Percentiles rank a stretch among this genome's conserved stretches.
These are phyloP conservation scores for Dioctria linearis DNA, from an alignment of 2,888 invertebrate species.

Conservation along the genomic window DNA sequence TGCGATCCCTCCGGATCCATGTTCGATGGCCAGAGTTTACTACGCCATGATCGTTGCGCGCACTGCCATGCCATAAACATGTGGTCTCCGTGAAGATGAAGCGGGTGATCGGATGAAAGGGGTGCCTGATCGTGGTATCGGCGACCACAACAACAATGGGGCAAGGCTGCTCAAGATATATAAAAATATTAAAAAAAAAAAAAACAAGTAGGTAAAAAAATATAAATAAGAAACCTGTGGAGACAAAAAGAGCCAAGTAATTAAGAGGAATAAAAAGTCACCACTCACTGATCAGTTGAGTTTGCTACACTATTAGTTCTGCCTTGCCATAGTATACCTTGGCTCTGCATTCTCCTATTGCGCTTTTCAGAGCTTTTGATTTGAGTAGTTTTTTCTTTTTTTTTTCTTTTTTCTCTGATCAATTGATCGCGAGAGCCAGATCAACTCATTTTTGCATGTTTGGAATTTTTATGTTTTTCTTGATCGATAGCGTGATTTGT, in stretches of 20 bases:
- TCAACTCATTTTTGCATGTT: slow-evolving; percentile 31
- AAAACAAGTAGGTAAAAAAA: slow-evolving; percentile 2
- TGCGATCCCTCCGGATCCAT: slow-evolving; percentile 19
- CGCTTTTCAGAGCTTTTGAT: not conserved
- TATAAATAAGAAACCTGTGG: not conserved
- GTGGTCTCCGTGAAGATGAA: slow-evolving; percentile 43
- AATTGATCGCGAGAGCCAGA: slow-evolving; percentile 10
- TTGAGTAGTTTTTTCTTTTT: not conserved
- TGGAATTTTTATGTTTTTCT: slow-evolving; percentile 33
- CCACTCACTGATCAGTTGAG: too few species aligned
- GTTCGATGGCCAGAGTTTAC: slow-evolving; percentile 12
- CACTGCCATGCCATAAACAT: slow-evolving; percentile 35
- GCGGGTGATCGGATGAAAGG: slow-evolving; percentile 6
- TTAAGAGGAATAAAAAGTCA: slow-evolving; percentile 20
- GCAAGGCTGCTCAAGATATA: slow-evolving; percentile 30
- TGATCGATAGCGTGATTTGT: slow-evolving; percentile 46
- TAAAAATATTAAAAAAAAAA: slow-evolving; percentile 27
- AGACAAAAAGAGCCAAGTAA: slow-evolving; percentile 30
- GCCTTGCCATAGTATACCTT: too few species aligned
- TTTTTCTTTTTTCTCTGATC: too few species aligned
- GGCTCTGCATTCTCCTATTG: not conserved
- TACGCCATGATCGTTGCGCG: slow-evolving; percentile 47
- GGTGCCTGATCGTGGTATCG: slow-evolving; percentile 2
- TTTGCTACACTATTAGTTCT: too few species aligned
- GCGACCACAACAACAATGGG: slow-evolving; percentile 24